phyloP scores from a whole-genome alignment of 2,113 vertebrate genomes.

The Chitala chitala region DNA sequence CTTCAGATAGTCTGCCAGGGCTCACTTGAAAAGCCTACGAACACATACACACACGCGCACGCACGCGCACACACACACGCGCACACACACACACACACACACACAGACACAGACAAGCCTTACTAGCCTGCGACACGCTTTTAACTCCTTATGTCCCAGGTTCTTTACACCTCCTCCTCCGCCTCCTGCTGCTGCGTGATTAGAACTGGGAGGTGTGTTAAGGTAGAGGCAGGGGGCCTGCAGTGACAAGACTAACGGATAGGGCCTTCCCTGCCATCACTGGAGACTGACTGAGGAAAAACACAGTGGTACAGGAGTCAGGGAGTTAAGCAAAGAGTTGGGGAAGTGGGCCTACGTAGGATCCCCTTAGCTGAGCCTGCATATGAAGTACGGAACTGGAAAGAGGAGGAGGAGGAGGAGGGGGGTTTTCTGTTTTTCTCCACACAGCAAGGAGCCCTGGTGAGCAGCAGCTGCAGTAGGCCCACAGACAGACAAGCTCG shows the following conservation, averaged over 20 bases:
- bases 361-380: neutral
- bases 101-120: constrained; percentile 10
- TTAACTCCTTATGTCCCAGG: constrained; percentile 1
- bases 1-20: constrained; percentile 30
- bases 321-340: neutral
- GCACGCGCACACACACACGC: neutral
- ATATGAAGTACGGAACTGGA: neutral
- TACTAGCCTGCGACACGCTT: constrained; percentile 1
- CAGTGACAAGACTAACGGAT: neutral
- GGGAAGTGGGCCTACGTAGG: neutral
- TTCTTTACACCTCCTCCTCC: neutral
- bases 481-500: constrained; percentile 10
- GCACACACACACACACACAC: neutral
- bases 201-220: no score
- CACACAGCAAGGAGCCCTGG: neutral
- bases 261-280: neutral
- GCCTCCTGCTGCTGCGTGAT: neutral
- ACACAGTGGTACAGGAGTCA: neutral
- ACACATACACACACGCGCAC: neutral
- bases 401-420: neutral
- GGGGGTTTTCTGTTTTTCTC: neutral
- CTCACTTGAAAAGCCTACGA: constrained; percentile 27
- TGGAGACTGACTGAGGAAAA: neutral
- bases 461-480: neutral
- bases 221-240: neutral